Percentiles rank a stretch among this genome's conserved stretches.
Conservation (phyloP, 2,888 invertebrate species). For the Oligia strigilis region DNA sequence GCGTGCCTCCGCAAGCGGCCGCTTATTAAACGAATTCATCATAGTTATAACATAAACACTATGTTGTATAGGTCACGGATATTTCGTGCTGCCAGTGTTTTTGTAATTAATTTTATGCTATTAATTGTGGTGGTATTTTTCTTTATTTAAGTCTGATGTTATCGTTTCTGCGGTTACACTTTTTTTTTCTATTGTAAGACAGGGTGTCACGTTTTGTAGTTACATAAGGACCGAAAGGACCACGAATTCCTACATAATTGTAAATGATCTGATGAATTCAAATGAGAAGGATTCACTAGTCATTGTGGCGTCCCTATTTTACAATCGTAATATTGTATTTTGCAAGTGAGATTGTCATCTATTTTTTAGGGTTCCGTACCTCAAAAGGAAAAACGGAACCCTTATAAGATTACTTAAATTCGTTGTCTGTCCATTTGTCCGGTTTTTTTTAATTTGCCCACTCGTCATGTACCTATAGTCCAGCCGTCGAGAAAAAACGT, state of each 20-base stretch:
- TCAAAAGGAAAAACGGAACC: too few species aligned
- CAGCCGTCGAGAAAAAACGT: not conserved
- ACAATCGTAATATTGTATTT: not conserved
- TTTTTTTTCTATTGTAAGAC: not conserved
- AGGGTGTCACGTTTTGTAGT: not conserved
- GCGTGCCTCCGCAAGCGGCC: conserved; percentile 70
- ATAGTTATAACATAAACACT: conserved; percentile 63
- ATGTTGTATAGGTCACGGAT: conserved; percentile 40
- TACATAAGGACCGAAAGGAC: not conserved
- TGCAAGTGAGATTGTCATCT: not conserved
- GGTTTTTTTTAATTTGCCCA: not conserved
- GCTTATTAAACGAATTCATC: conserved; percentile 83
- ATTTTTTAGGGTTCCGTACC: not conserved
- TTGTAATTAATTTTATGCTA: conserved; percentile 48
- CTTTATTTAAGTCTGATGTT: not conserved
- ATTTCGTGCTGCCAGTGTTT: conserved; percentile 34
- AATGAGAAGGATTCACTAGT: not conserved
- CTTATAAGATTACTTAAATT: too few species aligned
- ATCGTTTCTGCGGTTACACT: not conserved
- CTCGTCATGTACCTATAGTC: not conserved
- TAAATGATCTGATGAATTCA: not conserved
- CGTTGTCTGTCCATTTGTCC: too few species aligned
- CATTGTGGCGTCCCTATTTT: not conserved
- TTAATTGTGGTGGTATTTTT: conserved; percentile 23
- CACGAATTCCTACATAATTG: not conserved